Percentiles rank a stretch among this genome's conserved stretches.
Conservation (phyloP, 1,140 invertebrate species). For the Drosophila varians region DNA sequence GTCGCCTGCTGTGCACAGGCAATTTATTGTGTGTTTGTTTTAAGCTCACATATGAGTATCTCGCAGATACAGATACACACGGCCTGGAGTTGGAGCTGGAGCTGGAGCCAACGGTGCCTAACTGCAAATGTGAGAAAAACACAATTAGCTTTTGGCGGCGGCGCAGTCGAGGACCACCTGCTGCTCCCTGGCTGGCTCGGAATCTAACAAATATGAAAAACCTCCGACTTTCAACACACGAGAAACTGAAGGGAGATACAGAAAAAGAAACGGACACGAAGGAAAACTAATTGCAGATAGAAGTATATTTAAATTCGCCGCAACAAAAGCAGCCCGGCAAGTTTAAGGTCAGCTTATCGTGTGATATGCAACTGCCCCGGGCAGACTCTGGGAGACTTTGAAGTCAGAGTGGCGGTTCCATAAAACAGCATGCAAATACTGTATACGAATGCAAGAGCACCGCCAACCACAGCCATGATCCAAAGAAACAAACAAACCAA, state of each 20-base stretch:
- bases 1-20: slow-evolving; percentile 68
- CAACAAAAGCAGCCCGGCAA: slow-evolving; percentile 73
- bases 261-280: slow-evolving; percentile 33
- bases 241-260: slow-evolving; percentile 24
- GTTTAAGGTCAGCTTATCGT: slow-evolving; percentile 75
- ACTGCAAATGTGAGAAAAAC: slow-evolving; percentile 81
- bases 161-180: slow-evolving; percentile 67
- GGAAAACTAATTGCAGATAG: slow-evolving; percentile 78
- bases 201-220: slow-evolving; percentile 47
- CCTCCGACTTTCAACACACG: slow-evolving; percentile 64
- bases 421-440: slow-evolving; percentile 61
- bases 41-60: slow-evolving; percentile 71
- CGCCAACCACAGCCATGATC: slow-evolving; percentile 43
- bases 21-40: slow-evolving; percentile 83
- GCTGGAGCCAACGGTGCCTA: slow-evolving; percentile 44
- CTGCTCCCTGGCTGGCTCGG: slow-evolving; percentile 45
- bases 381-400: slow-evolving; percentile 39
- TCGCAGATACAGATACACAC: slow-evolving; percentile 54
- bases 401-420: slow-evolving; percentile 35
- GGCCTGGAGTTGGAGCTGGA: slow-evolving; percentile 10
- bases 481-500: slow-evolving; percentile 36
- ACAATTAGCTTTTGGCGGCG: slow-evolving; percentile 80
- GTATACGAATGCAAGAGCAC: slow-evolving; percentile 7
- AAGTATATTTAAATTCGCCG: slow-evolving; percentile 66
- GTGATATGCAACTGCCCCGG: slow-evolving; percentile 61